Conservation (phyloP, 2,113 vertebrate genomes). For the Peromyscus californicus region DNA sequence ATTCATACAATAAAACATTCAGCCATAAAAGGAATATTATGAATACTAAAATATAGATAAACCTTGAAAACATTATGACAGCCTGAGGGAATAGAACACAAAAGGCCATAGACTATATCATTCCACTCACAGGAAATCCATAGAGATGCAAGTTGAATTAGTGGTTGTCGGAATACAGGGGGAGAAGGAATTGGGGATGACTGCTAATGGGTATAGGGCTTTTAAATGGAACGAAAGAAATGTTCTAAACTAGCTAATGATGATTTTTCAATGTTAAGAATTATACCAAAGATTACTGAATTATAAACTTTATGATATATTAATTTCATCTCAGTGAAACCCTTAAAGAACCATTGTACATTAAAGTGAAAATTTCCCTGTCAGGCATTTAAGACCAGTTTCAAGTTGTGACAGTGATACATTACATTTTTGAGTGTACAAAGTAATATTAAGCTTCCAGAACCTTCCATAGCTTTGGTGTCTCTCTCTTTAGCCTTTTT, state of each 20-base stretch:
- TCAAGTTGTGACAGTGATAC: background rate
- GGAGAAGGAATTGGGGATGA: background rate
- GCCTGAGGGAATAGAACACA: background rate
- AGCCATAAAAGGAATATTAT: background rate
- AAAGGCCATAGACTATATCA: background rate
- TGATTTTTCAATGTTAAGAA: background rate
- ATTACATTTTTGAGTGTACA: background rate
- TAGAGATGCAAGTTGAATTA: background rate
- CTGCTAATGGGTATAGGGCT: background rate
- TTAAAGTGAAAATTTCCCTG: background rate
- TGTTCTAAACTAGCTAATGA: background rate
- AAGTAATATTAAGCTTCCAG: background rate
- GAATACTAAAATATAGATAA: background rate
- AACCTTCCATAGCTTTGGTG: background rate
- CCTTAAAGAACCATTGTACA: background rate
- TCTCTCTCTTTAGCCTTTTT: background rate
- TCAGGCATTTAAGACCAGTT: background rate
- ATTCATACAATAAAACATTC: background rate
- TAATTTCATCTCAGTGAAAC: constrained; percentile 28
- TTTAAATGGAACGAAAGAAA: background rate
- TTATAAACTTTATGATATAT: background rate
- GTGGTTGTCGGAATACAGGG: background rate
- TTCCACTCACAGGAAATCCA: background rate
- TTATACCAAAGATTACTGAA: background rate
- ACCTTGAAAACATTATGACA: background rate